Conservation (phyloP, 2,113 vertebrate genomes). For the Brachyistius frenatus region DNA sequence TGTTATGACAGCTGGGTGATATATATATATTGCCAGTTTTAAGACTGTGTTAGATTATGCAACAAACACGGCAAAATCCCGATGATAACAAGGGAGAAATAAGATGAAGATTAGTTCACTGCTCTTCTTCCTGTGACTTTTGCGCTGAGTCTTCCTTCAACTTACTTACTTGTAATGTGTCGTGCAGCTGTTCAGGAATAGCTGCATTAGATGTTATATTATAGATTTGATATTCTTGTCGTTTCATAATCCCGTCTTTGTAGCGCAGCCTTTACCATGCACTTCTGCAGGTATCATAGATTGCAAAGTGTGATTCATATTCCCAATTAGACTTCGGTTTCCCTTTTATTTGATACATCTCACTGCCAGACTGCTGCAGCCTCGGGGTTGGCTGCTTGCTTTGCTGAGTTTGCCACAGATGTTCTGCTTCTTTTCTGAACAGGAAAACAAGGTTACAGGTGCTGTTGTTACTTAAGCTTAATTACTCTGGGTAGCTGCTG, state of each 20-base stretch:
- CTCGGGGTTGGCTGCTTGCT: constrained; percentile 21
- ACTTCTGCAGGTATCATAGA: background rate
- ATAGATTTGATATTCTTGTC: constrained; percentile 20
- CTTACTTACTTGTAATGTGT: background rate
- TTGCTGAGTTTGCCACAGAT: constrained; percentile 44
- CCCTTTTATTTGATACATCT: background rate
- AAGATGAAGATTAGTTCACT: constrained; percentile 2
- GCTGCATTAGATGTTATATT: background rate
- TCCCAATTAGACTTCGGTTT: constrained; percentile 11
- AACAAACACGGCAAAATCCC: background rate
- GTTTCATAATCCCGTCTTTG: constrained; percentile 11
- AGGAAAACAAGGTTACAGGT: constrained; percentile 58
- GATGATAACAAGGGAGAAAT: background rate
- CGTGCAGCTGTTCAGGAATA: too few species aligned
- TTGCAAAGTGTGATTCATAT: background rate
- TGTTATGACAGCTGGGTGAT: constrained; percentile 13
- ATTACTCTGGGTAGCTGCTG: constrained; percentile 48
- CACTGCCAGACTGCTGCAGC: background rate
- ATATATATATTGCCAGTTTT: background rate
- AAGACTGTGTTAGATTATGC: background rate
- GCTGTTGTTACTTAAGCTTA: constrained; percentile 50
- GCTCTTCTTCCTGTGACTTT: background rate
- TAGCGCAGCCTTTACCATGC: background rate
- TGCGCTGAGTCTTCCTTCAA: background rate
- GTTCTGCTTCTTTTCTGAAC: constrained; percentile 39